Evolutionary conservation across 2,113 vertebrate species (phyloP), one percentile per base, ranked within the genome.

Genomic region (Nothobranchius furzeri): DNA sequence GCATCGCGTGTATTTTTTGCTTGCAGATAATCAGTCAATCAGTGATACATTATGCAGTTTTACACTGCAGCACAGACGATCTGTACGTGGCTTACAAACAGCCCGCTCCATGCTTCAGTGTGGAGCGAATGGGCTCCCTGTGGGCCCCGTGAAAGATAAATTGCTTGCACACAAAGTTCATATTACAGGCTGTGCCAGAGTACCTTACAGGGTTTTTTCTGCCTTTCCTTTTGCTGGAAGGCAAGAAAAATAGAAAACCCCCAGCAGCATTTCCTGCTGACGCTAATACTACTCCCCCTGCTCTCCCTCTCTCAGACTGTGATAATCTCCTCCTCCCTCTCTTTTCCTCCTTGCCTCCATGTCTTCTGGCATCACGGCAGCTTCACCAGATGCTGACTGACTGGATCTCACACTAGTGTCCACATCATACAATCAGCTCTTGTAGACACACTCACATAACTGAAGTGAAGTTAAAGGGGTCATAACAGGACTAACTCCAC

Each of bases 21-120:
- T 71, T 7, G 25, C 49, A 48, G 65, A 75, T 85, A 80, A 89
- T 87, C 76, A 75, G 72, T 73, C 70, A 82, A 76, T 83, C 79
- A 79, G 68, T 75, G 61, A 65, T 53, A 46, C 70, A 85, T 83
- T 81, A 71, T 71, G 74, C 62, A 78, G 77, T 70, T 83, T 59
- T 73, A 63, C 61, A 59, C 75, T 78, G 75, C 55, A 60, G 71
- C 72, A 60, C 25, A 30, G 58, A 65, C 64, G 35, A 47, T 59
- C 68, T 56, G 64, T 42, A 69, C 57, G 7, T 52, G 56, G 64
- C 80, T 84, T 72, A 78, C 70, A 81, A 73, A 78, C 79, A 76
- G 58, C 60, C 58, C 60, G 62, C 70, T 66, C 71, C 74, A 73
- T 73, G 77, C 80, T 71, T 77, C 76, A 60, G 61, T 48, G 69